Base-by-base conservation (phyloP, 2,113 vertebrate genomes). In the Dipodomys stephensi region DNA sequence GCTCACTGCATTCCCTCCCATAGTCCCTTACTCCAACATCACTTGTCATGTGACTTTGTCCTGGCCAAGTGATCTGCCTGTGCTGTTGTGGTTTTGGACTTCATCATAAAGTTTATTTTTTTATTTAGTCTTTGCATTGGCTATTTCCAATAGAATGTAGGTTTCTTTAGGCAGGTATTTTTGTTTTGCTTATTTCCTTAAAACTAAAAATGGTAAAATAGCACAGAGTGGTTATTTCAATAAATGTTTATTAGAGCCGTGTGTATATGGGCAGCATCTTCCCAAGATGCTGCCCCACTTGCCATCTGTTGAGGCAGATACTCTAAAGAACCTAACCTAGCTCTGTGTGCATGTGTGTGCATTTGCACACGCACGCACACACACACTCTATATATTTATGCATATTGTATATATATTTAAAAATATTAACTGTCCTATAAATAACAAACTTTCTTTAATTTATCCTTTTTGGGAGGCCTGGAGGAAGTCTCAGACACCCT, bases 111-210 rank as follows among this genome's bases (percentile, higher is more conserved):
- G 71, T 53, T n/a, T 80, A 0, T 67, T 20, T 76, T 76, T 68
- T 71, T 57, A 57, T 79, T 27, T 16, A 81, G 60, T 44, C 39
- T 81, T 19, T 93, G 65, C 88, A 67, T 68, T 57, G 62, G 35
- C 64, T 57, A 19, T 71, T 71, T 96, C 53, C 71, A 80, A 87
- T 69, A 67, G 30, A 68, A 78, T 32, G 35, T 7, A 81, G 28
- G 53, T n/a, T 82, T 94, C 77, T 74, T 28, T 13, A 15, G 46
- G 46, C 32, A 83, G 85, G 69, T 44, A 16, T 62, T 83, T 57
- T 82, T 60, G 57, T 77, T 79, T 64, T 73, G 35, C 77, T 77
- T 13, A n/a, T 74, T 92, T 95, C 44, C 80, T 83, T 72, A 77
- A 87, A 89, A 30, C n/a, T 39, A 25, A 83, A 35, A 94, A 80